Base-by-base conservation (phyloP, 2,888 invertebrate species). In the Caenorhabditis sp. region DNA sequence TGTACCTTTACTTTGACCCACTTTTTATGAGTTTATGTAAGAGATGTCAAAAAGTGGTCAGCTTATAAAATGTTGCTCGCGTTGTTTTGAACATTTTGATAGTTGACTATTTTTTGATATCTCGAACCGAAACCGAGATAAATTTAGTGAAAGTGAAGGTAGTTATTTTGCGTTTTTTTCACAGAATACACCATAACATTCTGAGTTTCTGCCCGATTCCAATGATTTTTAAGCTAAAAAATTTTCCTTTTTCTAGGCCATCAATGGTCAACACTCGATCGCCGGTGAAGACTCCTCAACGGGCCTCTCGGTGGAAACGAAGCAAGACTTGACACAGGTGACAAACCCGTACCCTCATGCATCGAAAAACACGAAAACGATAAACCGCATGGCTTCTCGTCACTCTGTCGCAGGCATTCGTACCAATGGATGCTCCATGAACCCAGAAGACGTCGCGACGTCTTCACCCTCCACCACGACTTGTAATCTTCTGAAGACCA, bases 281-380 rank as follows among this genome's bases (percentile, higher is more conserved):
- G 56, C 69, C 2, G 54, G 54, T 7, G 70, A 82, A 6, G 70
- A 75, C n/a, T 56, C 54, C 0, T 54, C 68, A 4, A 12, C 38
- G 2, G 35, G 47, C 7, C 49, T 70, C 0, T 47, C 74, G 0
- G 72, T 82, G 5, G 82, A 82, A 44, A 77, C 82, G 24, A 82
- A 82, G 56, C 82, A 82, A 54, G 77, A 82, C 44, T 22, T 82
- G n/a, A 82, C 82, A 8, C 82, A 82, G 82, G 82, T 82, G 77
- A 38, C 38, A 6, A 56, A 59, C 56, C 38, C 22, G 1, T 4
- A 14, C 2, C 4, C 54, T n/a, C 19, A 31, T n/a, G 0, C 51
- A 8, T 19, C 61, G 2, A 54, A 68, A 31, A 38, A 24, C 14
- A 47, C 22, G 24, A 44, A 41, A 38, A n/a, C 61, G 6, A 3